Conservation (phyloP, 2,797 vertebrate genomes). For the Rhabdomys pumilio region DNA sequence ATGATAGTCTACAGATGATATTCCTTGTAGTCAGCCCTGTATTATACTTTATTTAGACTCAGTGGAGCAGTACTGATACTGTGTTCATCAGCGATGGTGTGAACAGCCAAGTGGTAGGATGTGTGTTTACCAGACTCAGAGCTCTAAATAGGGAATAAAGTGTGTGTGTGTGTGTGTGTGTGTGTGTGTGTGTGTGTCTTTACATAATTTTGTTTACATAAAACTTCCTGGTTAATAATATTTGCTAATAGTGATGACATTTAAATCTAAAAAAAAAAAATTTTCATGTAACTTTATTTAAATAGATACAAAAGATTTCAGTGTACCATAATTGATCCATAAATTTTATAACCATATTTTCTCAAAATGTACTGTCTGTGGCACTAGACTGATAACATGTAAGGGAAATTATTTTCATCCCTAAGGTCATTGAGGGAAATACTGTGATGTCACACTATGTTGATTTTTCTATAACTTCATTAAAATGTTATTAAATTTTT, state of each 20-base stretch:
- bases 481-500: constrained; percentile 85
- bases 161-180: not conserved
- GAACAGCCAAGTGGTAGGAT: not conserved
- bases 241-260: constrained; percentile 44
- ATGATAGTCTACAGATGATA: not conserved
- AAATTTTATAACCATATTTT: constrained; percentile 81
- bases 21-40: constrained; percentile 47
- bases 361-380: constrained; percentile 80
- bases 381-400: constrained; percentile 76
- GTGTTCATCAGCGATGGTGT: not conserved
- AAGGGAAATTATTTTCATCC: constrained; percentile 84
- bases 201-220: constrained; percentile 52
- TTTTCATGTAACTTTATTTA: constrained; percentile 65
- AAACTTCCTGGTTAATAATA: constrained; percentile 69
- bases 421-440: constrained; percentile 81
- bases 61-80: constrained; percentile 48
- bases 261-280: constrained; percentile 60
- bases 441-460: constrained; percentile 80
- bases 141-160: not conserved
- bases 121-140: not conserved
- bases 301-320: constrained; percentile 71
- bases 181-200: not conserved
- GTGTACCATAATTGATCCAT: constrained; percentile 64
- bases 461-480: constrained; percentile 78
- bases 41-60: constrained; percentile 55